Evolutionary conservation across 2,113 vertebrate species (phyloP).

Genomic region (Syngnathoides biaculeatus): DNA sequence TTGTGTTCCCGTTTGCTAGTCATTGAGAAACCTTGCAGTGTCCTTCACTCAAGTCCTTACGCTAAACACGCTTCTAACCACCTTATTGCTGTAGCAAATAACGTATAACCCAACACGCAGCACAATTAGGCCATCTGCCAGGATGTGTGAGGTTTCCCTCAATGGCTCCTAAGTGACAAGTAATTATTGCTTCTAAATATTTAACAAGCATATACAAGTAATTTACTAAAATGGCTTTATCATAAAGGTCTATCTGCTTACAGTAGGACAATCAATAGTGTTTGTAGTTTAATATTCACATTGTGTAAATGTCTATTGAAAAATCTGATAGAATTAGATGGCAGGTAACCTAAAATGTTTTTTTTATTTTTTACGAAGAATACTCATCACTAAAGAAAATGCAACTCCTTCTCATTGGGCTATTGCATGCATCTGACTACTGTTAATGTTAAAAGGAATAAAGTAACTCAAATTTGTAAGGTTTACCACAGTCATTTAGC

Average conservation of each 20-base stretch:
- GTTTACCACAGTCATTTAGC: too few relatives aligned
- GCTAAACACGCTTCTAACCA: slow-evolving; percentile 51
- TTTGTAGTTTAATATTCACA: neutral
- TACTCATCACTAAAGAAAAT: neutral
- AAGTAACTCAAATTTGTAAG: too few relatives aligned
- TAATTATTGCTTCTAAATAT: slow-evolving; percentile 14
- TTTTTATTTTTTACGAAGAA: neutral
- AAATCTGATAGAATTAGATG: neutral
- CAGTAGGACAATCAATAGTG: neutral
- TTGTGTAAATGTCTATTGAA: slow-evolving; percentile 4
- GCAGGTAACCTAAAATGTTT: neutral
- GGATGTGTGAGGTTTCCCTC: slow-evolving; percentile 32
- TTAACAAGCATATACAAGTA: slow-evolving; percentile 9
- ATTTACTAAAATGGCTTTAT: slow-evolving; percentile 27
- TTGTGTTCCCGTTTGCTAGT: slow-evolving; percentile 33
- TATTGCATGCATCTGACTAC: neutral
- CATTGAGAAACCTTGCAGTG: slow-evolving; percentile 32
- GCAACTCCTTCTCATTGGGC: neutral
- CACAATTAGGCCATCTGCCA: slow-evolving; percentile 12
- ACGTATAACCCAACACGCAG: slow-evolving; percentile 26
- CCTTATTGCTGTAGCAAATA: slow-evolving; percentile 17
- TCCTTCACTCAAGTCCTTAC: slow-evolving; percentile 31
- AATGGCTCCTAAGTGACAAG: slow-evolving; percentile 38
- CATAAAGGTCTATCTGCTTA: neutral
- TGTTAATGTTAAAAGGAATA: too few relatives aligned